Base-by-base conservation (phyloP, 2,113 vertebrate species). In the Triplophysa siluroides region DNA sequence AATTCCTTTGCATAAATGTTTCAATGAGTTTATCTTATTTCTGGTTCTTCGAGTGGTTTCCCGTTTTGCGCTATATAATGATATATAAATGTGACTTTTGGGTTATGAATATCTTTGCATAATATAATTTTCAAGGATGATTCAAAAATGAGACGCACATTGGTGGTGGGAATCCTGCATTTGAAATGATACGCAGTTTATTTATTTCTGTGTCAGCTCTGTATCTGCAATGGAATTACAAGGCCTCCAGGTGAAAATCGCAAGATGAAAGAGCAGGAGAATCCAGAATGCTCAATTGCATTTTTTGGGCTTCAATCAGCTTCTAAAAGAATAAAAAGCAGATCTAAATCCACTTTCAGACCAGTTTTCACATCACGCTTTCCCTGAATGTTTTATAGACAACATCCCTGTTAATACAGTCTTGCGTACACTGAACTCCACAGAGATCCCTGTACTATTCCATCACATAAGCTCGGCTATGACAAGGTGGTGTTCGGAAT, bases 131-230 rank as follows among this genome's bases (percentile, higher is more conserved):
- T 62, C 16, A 63, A 21, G 41, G 9, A 75, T 26, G 72, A 11
- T 29, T 0, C 4, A 75, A 75, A 75, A 63, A 9, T 54, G n/a
- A 7, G 10, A 33, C 9, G 33, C 23, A n/a, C 1, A 7, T 6
- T 41, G 56, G 56, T 4, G 45, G 16, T 21, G 33, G 29, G 38
- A n/a, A 73, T 43, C 60, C 29, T 73, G 54, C 33, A 60, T 47
- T 47, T 23, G n/a, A 47, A 16, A 75, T 24, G 72, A 21, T 62
- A 6, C 62, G 38, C 58, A 62, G 74, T 50, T 62, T 6, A 86
- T 89, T 84, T 86, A 86, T 89, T 84, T 86, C 47, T 75, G 45
- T 87, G 83, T 83, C 84, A 78, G 56, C 85, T 86, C 75, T 84
- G 66, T 87, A 63, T 64, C 78, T 78, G 79, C 67, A 81, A 47